Conservation (phyloP, 2,888 invertebrate genomes). For the Selenia dentaria region DNA sequence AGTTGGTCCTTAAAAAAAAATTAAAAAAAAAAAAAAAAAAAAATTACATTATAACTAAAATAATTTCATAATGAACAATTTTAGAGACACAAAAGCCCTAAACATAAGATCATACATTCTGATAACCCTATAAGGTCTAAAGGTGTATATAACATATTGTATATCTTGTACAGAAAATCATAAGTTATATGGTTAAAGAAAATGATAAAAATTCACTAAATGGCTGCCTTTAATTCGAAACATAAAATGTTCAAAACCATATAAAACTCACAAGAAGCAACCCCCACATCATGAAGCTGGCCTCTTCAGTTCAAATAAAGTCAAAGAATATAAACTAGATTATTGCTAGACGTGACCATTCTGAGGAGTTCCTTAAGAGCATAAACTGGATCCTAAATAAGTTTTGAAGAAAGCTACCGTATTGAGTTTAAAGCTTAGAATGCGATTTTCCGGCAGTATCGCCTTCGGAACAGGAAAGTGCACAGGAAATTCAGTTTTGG, state of each 20-base stretch:
- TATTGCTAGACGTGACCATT: conserved; percentile 6
- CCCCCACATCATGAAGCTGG: background rate
- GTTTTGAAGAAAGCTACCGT: conserved; percentile 15
- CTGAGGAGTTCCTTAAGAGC: conserved; percentile 1
- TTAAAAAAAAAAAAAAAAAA: too few species aligned
- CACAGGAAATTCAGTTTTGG: conserved; percentile 30
- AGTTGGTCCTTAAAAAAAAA: too few species aligned
- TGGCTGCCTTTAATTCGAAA: background rate
- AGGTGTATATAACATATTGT: too few species aligned
- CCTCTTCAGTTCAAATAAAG: background rate
- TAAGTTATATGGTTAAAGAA: too few species aligned
- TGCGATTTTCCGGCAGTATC: conserved; percentile 10
- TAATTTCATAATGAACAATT: too few species aligned
- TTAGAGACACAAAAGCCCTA: too few species aligned
- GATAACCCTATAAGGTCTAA: too few species aligned
- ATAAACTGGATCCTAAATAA: conserved; percentile 21
- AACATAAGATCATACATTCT: too few species aligned
- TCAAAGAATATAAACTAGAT: conserved; percentile 7
- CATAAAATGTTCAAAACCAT: background rate
- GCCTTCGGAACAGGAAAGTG: conserved; percentile 20
- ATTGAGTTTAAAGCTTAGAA: conserved; percentile 20
- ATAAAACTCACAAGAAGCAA: conserved; percentile 1
- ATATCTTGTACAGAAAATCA: too few species aligned
- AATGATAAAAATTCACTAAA: background rate
- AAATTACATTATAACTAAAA: too few species aligned